These are phyloP conservation scores for Tauraco erythrolophus DNA, from an alignment of 2,113 vertebrate species.

Conservation along the genomic window DNA sequence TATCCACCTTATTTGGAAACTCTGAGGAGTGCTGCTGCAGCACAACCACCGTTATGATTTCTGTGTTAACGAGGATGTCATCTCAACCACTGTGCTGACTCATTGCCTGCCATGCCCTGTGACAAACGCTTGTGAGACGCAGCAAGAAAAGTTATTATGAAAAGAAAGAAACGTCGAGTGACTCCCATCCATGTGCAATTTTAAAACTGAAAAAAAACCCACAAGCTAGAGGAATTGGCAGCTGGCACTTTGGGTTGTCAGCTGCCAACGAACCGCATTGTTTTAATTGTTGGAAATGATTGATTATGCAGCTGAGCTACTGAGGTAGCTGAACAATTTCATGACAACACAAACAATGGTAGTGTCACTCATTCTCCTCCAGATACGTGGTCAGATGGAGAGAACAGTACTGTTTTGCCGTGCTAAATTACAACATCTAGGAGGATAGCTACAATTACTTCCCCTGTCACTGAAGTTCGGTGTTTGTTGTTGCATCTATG, in stretches of 20 bases:
- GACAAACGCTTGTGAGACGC: not conserved
- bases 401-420: not conserved
- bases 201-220: not conserved
- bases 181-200: not conserved
- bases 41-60: not conserved
- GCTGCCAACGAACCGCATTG: not conserved
- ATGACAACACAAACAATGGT: not conserved
- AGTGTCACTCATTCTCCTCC: not conserved
- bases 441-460: not conserved
- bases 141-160: not conserved
- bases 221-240: conserved; percentile 1
- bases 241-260: not conserved
- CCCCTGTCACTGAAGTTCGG: not conserved
- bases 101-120: not conserved
- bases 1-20: not conserved
- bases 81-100: not conserved
- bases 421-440: not conserved
- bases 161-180: not conserved
- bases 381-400: not conserved
- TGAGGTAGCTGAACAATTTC: not conserved
- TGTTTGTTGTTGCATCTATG: not conserved
- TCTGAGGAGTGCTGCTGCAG: not conserved
- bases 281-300: conserved; percentile 8
- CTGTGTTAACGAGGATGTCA: not conserved
- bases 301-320: conserved; percentile 33